Percentiles rank a stretch among this genome's conserved stretches.
Evolutionary conservation across 2,113 vertebrate genomes (phyloP).

Genomic region (Oenanthe oenanthe): DNA sequence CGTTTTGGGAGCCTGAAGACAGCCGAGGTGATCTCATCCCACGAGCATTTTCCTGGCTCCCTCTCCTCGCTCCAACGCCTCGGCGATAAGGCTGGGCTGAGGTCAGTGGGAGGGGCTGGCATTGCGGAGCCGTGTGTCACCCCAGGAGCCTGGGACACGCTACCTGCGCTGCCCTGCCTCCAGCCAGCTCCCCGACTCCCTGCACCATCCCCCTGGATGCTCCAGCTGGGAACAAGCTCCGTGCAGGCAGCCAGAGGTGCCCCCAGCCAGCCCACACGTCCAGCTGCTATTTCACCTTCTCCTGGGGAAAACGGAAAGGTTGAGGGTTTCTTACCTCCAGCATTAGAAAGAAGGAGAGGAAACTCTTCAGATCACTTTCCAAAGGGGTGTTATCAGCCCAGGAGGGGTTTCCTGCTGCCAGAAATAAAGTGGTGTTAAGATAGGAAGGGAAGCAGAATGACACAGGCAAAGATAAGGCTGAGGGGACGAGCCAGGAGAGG

Average conservation of each 20-base stretch:
- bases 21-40: constrained; percentile 44
- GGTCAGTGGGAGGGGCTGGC: constrained; percentile 46
- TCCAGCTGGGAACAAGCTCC: neutral
- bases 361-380: constrained; percentile 14
- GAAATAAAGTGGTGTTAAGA: neutral
- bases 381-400: neutral
- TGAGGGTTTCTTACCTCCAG: neutral
- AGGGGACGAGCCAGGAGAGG: neutral
- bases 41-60: constrained; percentile 45
- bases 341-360: neutral
- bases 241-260: accelerated
- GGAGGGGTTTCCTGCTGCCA: constrained; percentile 58
- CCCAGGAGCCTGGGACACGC: neutral
- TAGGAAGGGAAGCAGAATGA: constrained; percentile 1
- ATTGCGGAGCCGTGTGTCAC: constrained; percentile 33
- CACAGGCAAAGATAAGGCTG: neutral
- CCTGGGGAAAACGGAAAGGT: accelerated
- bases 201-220: neutral
- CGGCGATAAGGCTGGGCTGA: constrained; percentile 15
- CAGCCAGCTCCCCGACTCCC: accelerated
- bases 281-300: neutral
- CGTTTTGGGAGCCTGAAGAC: neutral
- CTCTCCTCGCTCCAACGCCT: constrained; percentile 1
- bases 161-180: neutral
- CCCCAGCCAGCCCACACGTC: accelerated